Base-by-base conservation (phyloP, 2,888 invertebrate species). In the Empis livida region DNA sequence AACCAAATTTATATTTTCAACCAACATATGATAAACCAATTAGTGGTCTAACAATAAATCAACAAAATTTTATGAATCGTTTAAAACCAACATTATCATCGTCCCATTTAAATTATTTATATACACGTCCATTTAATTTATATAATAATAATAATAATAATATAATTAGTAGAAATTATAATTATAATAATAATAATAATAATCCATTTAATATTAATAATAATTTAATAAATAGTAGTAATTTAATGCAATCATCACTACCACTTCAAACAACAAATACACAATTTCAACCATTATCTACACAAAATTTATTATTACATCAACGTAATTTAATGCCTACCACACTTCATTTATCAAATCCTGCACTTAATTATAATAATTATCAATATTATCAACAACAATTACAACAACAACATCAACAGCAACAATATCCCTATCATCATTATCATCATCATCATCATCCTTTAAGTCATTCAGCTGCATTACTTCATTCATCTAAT, bases 1-100 rank as follows among this genome's bases (percentile, higher is more conserved):
- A 69, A 50, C 68, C 68, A 43, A 69, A 69, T 45, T 68, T 69
- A 62, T 68, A 67, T 57, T 65, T 67, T 55, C 68, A 67, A 55
- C 65, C 62, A 53, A 38, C 43, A 11, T 54, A 52, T 46, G 54
- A 53, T 17, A 51, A 53, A 45, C 38, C 47, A 52, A 46, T 49
- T 43, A 45, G 48, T 52, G 49, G 53, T 55, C 48, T 57, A 58
- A 53, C 55, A 57, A 45, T 43, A 49, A 32, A 51, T 30, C 51
- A 53, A 27, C 52, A 52, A 16, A 50, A 53, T 43, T 50, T 42
- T 44, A 50, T 48, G 55, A 16, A 39, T 17, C 48, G 65, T 42
- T 56, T 68, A 46, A 60, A 64, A 46, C 68, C 67, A 52, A 65
- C 68, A 46, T 60, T 65, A 49, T 67, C 67, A 30, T 64, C 67